Evolutionary conservation across 2,797 vertebrate genomes (phyloP), one percentile per base, ranked within the genome.

Genomic region (Heliangelus exortis): DNA sequence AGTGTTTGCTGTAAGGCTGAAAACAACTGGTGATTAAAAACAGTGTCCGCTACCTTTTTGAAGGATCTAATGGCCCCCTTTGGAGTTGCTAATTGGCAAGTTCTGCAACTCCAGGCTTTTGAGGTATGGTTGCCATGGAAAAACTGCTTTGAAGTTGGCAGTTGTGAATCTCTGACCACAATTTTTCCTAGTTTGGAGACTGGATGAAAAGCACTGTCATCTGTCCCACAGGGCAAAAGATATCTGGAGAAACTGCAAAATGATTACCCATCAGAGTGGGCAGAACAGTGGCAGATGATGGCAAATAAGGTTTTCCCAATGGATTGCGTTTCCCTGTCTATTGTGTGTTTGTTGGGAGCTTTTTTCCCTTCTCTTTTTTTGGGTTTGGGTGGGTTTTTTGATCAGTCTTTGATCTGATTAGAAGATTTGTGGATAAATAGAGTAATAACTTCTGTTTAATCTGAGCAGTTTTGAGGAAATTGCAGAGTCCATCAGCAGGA

Each of bases 61-160:
- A 98, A 97, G 96, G 95, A 98, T 96, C 96, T 98, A 98, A 98
- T 98, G 98, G 96, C 96, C 97, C 98, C 98, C 95, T 96, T 98
- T 98, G 98, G 97, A 98, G 97, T 95, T 98, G 97, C 97, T 98
- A 99, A 99, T 99, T 99, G 98, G 98, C 97, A 98, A 98, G 98
- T 97, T 97, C 95, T 98, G 97, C 97, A 97, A 89, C 95, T 95
- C 80, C 88, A 89, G 96, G 97, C 97, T 98, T 98, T 98, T 97
- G 98, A 98, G 98, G 97, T 97, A 95, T 18, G 39, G 97, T 98
- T 98, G 98, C 98, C 98, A 98, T 98, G 97, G 98, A 97, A 98
- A 98, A 98, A 97, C 83, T 89, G 84, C 98, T 99, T 98, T 99
- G 98, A 99, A 98, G 98, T 97, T 98, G 96, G 97, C 97, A 96